Percentiles rank a stretch among this genome's conserved stretches.
Conservation (phyloP, 1,140 invertebrate genomes). For the Lasaia peninsularis region DNA sequence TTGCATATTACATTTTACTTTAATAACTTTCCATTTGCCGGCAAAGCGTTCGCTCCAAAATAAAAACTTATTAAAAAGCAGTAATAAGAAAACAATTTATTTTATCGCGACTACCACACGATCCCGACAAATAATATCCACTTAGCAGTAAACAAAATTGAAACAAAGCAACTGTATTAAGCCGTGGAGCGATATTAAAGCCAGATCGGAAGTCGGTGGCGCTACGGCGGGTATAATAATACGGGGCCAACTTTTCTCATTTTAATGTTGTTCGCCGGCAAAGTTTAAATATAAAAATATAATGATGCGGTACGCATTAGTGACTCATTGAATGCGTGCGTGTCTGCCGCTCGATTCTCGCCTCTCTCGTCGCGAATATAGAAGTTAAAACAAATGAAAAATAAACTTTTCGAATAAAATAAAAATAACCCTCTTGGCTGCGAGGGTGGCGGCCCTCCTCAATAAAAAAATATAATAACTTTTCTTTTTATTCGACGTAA, state of each 20-base stretch:
- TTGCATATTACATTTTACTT: no score
- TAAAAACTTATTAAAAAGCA: slow-evolving; percentile 11
- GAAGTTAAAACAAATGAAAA: slow-evolving; percentile 74
- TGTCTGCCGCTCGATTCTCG: slow-evolving; percentile 50
- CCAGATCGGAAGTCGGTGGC: slow-evolving; percentile 46
- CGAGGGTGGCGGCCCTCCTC: slow-evolving; percentile 67
- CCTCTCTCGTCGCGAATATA: slow-evolving; percentile 64
- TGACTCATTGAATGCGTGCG: slow-evolving; percentile 70
- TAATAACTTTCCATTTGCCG: not conserved
- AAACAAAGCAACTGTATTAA: slow-evolving; percentile 48
- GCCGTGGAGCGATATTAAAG: slow-evolving; percentile 44
- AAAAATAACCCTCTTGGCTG: slow-evolving; percentile 74
- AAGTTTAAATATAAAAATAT: slow-evolving; percentile 76
- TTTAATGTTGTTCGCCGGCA: slow-evolving; percentile 66
- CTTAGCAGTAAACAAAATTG: slow-evolving; percentile 44
- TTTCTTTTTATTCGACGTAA: slow-evolving; percentile 75
- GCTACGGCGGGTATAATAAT: slow-evolving; percentile 50
- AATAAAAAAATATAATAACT: slow-evolving; percentile 76
- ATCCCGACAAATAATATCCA: slow-evolving; percentile 35
- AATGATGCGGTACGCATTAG: slow-evolving; percentile 72
- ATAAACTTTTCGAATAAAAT: slow-evolving; percentile 76
- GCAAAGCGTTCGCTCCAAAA: slow-evolving; percentile 1
- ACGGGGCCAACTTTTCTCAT: slow-evolving; percentile 70
- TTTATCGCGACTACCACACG: slow-evolving; percentile 18
- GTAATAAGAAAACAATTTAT: slow-evolving; percentile 20